phyloP scores from a whole-genome alignment of 2,888 invertebrate genomes.

The Cryptocephalus primarius region DNA sequence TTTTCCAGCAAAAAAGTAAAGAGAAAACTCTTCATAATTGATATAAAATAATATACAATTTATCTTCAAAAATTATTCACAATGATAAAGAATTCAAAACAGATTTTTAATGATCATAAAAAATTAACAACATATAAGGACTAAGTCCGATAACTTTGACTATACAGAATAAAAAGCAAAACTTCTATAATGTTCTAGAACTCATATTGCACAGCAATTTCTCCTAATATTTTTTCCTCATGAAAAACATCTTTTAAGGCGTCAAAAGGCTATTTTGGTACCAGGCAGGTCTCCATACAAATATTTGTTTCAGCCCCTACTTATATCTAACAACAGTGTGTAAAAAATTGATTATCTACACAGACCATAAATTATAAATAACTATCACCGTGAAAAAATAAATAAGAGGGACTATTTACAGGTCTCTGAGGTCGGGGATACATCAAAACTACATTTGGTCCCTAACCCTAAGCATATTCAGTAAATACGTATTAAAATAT shows the following conservation, averaged over 20 bases:
- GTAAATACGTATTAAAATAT: slow-evolving; percentile 11
- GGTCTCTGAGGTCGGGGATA: slow-evolving; percentile 14
- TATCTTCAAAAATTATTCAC: slow-evolving; percentile 4
- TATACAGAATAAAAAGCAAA: slow-evolving; percentile 1
- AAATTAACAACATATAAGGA: slow-evolving; percentile 8
- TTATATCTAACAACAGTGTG: slow-evolving; percentile 3
- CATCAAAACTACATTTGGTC: slow-evolving; percentile 22
- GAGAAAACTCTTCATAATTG: background rate
- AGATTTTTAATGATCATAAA: slow-evolving; percentile 4
- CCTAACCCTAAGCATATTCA: slow-evolving; percentile 21
- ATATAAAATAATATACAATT: slow-evolving; percentile 7
- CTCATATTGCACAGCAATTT: slow-evolving; percentile 25
- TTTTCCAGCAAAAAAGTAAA: slow-evolving; percentile 11
- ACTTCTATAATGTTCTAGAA: slow-evolving; percentile 7
- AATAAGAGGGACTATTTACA: slow-evolving; percentile 10
- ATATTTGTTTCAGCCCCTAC: background rate
- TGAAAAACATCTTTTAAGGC: slow-evolving; percentile 9
- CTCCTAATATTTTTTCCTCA: slow-evolving; percentile 1
- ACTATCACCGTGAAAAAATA: slow-evolving; percentile 6
- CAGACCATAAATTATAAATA: slow-evolving; percentile 3
- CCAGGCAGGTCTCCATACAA: background rate
- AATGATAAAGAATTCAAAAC: slow-evolving; percentile 6
- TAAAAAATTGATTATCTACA: slow-evolving; percentile 4
- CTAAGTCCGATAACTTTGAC: slow-evolving; percentile 9
- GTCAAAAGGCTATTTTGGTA: slow-evolving; percentile 7